phyloP scores from a whole-genome alignment of 23 tunicate species.

The Ciona savignyi region DNA sequence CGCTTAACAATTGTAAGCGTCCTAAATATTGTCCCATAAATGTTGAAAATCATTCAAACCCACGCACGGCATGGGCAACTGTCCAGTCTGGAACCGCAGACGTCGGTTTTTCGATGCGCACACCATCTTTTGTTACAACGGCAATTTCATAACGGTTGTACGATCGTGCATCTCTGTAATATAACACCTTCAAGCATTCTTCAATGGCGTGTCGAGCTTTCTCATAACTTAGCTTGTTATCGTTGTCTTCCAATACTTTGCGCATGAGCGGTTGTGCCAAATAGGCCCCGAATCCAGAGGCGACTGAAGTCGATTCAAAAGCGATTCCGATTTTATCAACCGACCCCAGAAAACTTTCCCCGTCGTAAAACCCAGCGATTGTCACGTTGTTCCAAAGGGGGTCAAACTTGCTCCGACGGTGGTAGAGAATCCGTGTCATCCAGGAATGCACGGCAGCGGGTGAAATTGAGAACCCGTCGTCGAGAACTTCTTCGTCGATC shows the following conservation, averaged over 20 bases:
- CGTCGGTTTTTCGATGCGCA: constrained; percentile 51
- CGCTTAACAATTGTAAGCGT: no score
- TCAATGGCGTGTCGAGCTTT: constrained; percentile 53
- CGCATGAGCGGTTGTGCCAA: constrained; percentile 80
- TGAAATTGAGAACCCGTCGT: constrained; percentile 66
- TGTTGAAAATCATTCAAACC: constrained; percentile 31
- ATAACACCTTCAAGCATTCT: constrained; percentile 63
- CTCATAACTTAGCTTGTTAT: constrained; percentile 23
- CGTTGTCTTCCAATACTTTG: constrained; percentile 51
- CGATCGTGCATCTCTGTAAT: constrained; percentile 75
- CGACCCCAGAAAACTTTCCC: constrained; percentile 47
- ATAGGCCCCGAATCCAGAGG: constrained; percentile 81
- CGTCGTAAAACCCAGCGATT: constrained; percentile 65
- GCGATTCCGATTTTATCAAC: constrained; percentile 86
- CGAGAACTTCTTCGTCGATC: constrained; percentile 56
- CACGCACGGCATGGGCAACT: constrained; percentile 59
- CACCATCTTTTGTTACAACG: constrained; percentile 55
- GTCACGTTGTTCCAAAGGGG: constrained; percentile 80
- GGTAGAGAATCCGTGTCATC: constrained; percentile 61
- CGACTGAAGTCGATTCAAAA: constrained; percentile 69
- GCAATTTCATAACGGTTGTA: constrained; percentile 82
- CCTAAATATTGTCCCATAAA: no score
- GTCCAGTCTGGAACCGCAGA: constrained; percentile 53
- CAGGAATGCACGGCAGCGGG: constrained; percentile 48
- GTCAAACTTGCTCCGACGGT: constrained; percentile 52